Percentiles rank a stretch among this genome's conserved stretches.
phyloP scores from a whole-genome alignment of 2,797 vertebrate species.

The Eleutherodactylus coqui region DNA sequence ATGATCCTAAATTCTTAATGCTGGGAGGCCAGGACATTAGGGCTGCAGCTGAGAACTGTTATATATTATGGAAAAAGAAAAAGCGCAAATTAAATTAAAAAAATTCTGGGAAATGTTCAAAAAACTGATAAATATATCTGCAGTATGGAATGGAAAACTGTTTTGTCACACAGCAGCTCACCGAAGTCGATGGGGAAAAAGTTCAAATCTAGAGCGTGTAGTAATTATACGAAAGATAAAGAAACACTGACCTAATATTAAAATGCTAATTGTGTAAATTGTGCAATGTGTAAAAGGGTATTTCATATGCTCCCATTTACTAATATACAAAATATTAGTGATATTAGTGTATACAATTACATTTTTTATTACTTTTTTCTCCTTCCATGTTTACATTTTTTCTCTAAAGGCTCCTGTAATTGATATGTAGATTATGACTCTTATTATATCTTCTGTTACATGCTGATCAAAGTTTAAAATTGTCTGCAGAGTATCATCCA shows the following conservation, averaged over 20 bases:
- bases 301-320: not conserved
- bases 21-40: not conserved
- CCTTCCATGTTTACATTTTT: not conserved
- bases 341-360: too few species aligned
- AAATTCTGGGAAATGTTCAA: not conserved
- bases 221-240: too few species aligned
- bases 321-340: not conserved
- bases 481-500: not conserved
- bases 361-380: not conserved
- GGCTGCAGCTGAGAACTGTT: not conserved
- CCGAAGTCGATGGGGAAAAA: too few species aligned
- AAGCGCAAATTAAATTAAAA: too few species aligned
- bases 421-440: not conserved
- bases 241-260: too few species aligned
- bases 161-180: too few species aligned
- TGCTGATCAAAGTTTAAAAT: not conserved
- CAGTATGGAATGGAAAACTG: not conserved
- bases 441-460: not conserved
- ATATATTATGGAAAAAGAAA: not conserved
- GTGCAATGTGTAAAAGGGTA: too few species aligned
- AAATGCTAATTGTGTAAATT: too few species aligned
- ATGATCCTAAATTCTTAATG: not conserved
- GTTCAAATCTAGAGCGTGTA: too few species aligned
- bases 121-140: too few species aligned
- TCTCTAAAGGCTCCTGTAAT: too few species aligned